Percentiles rank a stretch among this genome's conserved stretches.
Evolutionary conservation across 2,113 vertebrate genomes (phyloP).

Genomic region (Prinia subflava): DNA sequence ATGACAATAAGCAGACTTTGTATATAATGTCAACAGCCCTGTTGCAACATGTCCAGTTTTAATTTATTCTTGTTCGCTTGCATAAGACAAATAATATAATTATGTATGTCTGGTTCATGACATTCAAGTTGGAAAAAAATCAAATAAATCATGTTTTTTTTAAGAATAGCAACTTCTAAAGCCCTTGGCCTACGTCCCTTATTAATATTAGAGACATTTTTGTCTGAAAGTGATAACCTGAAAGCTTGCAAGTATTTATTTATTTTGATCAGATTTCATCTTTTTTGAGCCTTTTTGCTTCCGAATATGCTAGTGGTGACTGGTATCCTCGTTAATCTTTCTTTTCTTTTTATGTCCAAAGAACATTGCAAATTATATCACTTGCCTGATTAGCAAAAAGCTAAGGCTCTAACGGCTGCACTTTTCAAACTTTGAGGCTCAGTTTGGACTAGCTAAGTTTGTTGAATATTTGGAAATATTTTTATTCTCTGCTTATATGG

Average conservation of each 20-base stretch:
- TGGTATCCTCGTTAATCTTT: neutral
- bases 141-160: slow-evolving; percentile 61
- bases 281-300: slow-evolving; percentile 17
- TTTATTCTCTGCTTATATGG: neutral
- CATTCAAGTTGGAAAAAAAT: slow-evolving; percentile 64
- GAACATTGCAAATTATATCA: neutral
- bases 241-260: slow-evolving; percentile 57
- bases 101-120: slow-evolving; percentile 76
- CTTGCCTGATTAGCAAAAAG: neutral
- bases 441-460: neutral
- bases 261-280: slow-evolving; percentile 57
- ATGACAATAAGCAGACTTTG: slow-evolving; percentile 84
- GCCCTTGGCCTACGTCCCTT: slow-evolving; percentile 50
- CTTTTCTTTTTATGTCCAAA: neutral
- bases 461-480: neutral
- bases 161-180: slow-evolving; percentile 61
- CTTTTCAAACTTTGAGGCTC: neutral
- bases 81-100: slow-evolving; percentile 82
- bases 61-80: slow-evolving; percentile 81
- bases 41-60: slow-evolving; percentile 80
- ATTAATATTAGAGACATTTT: slow-evolving; percentile 64
- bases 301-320: neutral
- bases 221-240: slow-evolving; percentile 65
- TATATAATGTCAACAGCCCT: slow-evolving; percentile 82
- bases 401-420: neutral